Evolutionary conservation across 2,888 invertebrate species (phyloP), one percentile per base, ranked within the genome.

Genomic region (Sericinus montela): DNA sequence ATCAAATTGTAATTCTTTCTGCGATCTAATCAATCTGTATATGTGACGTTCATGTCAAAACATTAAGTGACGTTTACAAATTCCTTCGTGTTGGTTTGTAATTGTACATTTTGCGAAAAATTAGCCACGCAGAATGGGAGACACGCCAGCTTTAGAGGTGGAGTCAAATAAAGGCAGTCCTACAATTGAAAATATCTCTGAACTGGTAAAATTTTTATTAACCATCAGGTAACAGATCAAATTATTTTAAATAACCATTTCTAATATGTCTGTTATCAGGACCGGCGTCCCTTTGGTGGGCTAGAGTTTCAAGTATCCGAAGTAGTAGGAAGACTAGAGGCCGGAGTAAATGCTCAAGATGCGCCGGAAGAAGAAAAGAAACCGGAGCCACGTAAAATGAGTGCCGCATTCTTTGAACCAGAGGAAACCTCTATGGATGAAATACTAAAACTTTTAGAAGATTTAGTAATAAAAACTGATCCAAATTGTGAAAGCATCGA

Each of bases 301-400:
- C 68, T 94, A 60, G 93, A 94, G 75, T 91, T 94, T 76, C 93
- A 94, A 76, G 93, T 94, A 43, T 93, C 94, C 3, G 93, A 93
- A 72, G 93, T 93, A 59, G 91, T 94, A 45, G 93, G 92, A 51
- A 89, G 93, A 34, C 75, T 94, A 53, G 94, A 94, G 72, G 93
- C 93, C 57, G 91, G 91, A 49, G 92, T 90, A 4, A 91, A 86
- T 56, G 77, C 80, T 28, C 80, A 82, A 29, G 84, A 86, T 57
- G 62, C 62, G 6, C 60, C 57, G n/a, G 81, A 90, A 62, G 76
- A 90, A 52, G 74, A 86, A 62, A 80, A 75, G 51, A 76, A 72
- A 58, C 70, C 65, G 44, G 82, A 81, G 55, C 56, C 78, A 59
- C 73, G 90, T 59, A 91, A 90, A 81, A 75, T 90, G 64, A 85